Conservation (phyloP, 2,113 vertebrate species). For the Pelecanoides urinatrix region DNA sequence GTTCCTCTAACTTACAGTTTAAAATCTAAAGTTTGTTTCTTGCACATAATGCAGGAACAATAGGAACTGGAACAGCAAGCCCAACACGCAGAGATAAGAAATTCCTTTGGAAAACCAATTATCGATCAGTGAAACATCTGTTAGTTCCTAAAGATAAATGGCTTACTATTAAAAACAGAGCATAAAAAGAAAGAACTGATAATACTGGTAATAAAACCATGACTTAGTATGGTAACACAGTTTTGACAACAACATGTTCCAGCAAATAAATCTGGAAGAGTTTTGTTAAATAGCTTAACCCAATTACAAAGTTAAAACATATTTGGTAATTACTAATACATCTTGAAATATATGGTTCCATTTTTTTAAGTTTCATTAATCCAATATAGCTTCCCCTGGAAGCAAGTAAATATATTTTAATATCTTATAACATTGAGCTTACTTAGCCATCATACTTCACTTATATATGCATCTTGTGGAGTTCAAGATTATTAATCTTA, state of each 20-base stretch:
- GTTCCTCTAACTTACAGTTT: not conserved
- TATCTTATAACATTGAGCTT: not conserved
- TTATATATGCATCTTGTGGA: not conserved
- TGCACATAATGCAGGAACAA: not conserved
- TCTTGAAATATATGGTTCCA: not conserved
- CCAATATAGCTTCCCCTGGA: not conserved
- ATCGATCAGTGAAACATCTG: not conserved
- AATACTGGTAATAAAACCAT: not conserved
- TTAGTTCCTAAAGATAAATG: not conserved
- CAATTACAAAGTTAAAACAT: not conserved
- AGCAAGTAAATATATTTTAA: not conserved
- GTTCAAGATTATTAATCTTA: constrained; percentile 56
- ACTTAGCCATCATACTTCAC: not conserved
- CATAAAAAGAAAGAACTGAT: not conserved
- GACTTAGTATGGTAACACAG: not conserved
- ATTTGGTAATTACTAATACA: not conserved
- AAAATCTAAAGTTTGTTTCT: not conserved
- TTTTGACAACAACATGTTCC: not conserved
- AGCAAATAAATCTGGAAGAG: not conserved
- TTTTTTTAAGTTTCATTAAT: not conserved
- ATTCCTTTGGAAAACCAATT: not conserved
- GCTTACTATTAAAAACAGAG: not conserved
- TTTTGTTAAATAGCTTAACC: not conserved
- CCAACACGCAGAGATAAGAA: not conserved
- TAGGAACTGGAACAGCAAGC: not conserved